These are phyloP conservation scores for Platycheirus rosarum DNA, from an alignment of 2,888 invertebrate genomes.

Conservation along the genomic window DNA sequence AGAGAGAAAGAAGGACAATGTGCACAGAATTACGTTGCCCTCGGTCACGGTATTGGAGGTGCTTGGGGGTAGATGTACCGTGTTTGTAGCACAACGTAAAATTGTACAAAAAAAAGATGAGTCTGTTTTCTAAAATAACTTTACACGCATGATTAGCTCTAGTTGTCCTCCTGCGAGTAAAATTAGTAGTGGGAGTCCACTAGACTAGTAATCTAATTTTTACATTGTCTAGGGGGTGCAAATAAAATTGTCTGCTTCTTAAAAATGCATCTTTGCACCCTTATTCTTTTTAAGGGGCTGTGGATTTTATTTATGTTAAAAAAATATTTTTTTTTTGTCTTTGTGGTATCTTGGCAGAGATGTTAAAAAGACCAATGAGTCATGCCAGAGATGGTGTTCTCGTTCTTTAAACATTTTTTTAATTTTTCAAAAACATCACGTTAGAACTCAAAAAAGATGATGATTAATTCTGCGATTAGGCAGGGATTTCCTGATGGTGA, in stretches of 20 bases:
- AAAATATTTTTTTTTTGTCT: slow-evolving; percentile 4
- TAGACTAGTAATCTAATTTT: slow-evolving; percentile 29
- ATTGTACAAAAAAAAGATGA: no score
- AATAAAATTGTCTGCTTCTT: neutral
- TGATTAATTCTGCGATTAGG: neutral
- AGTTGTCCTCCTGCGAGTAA: neutral
- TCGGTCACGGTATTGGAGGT: neutral
- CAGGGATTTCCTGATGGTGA: neutral
- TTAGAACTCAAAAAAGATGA: neutral
- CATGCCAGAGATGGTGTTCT: neutral
- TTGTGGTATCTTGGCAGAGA: slow-evolving; percentile 31
- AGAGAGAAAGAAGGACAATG: neutral
- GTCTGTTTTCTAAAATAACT: slow-evolving; percentile 38
- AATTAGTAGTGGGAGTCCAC: slow-evolving; percentile 13
- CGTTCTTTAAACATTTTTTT: no score
- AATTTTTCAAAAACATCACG: no score
- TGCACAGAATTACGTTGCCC: slow-evolving; percentile 7
- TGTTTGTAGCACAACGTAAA: neutral
- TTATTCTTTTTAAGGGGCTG: neutral
- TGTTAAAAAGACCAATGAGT: slow-evolving; percentile 27
- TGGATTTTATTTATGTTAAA: no score
- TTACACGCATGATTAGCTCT: slow-evolving; percentile 42
- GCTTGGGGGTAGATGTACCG: neutral
- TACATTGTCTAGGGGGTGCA: slow-evolving; percentile 1
- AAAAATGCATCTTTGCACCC: neutral